A percentile compares a stretch with the other conserved stretches of the same genome.
Conservation (phyloP, 2,797 vertebrate genomes). For the Coregonus ussuriensis region DNA sequence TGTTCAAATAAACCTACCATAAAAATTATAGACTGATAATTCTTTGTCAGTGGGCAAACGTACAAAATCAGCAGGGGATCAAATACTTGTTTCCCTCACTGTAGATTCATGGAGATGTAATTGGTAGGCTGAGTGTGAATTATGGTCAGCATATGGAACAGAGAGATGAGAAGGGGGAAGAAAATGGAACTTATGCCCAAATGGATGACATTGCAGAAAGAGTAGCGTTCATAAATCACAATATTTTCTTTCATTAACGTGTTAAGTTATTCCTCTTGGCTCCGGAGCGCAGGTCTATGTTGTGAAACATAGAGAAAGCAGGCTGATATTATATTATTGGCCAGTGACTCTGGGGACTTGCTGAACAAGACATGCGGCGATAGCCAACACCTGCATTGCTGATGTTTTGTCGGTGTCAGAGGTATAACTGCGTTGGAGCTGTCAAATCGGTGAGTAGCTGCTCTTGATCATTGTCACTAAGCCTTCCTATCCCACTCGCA, state of each 20-base stretch:
- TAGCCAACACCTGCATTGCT: too few relatives aligned
- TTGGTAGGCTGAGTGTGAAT: slow-evolving; percentile 24
- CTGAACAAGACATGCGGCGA: neutral
- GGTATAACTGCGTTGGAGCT: too few relatives aligned
- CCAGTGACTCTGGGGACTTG: slow-evolving; percentile 19
- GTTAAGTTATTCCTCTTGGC: slow-evolving; percentile 27
- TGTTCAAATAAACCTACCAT: too few relatives aligned
- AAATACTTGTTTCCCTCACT: neutral
- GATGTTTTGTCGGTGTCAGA: too few relatives aligned
- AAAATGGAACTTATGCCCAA: slow-evolving; percentile 22
- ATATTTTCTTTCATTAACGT: slow-evolving; percentile 4
- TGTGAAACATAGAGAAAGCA: slow-evolving; percentile 9
- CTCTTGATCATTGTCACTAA: too few relatives aligned
- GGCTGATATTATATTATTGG: slow-evolving; percentile 10
- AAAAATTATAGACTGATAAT: too few relatives aligned
- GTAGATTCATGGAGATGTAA: slow-evolving; percentile 12
- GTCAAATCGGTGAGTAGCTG: too few relatives aligned
- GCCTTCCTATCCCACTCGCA: too few relatives aligned
- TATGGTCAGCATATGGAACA: slow-evolving; percentile 18
- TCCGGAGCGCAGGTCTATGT: slow-evolving; percentile 17
- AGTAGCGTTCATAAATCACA: slow-evolving; percentile 12
- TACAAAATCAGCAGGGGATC: too few relatives aligned
- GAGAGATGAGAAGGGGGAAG: slow-evolving; percentile 14
- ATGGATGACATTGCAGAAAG: slow-evolving; percentile 36
- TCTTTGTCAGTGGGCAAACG: too few relatives aligned